Evolutionary conservation across 2,113 vertebrate species (phyloP), one percentile per base, ranked within the genome.

Genomic region (Barbus barbus): DNA sequence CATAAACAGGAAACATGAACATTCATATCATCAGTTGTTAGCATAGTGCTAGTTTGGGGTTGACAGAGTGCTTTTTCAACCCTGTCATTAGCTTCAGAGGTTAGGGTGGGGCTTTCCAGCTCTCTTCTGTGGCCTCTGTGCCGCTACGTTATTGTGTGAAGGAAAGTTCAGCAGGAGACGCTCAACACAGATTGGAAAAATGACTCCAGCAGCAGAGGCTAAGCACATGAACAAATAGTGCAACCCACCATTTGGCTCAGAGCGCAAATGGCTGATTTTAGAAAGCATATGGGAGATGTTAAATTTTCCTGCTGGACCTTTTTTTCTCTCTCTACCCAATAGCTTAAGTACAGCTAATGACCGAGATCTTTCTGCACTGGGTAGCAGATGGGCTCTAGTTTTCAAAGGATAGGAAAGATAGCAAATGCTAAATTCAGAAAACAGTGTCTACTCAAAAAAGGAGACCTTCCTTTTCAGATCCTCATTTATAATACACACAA

Each of bases 261-360:
- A 65, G 74, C 82, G 48, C 82, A 76, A 78, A 77, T 85, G 61
- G 48, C 82, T 83, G 79, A 58, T 60, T 53, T 86, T 75, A 71
- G 80, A 87, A 73, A 76, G 69, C 84, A 89, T 80, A 61, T 86
- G 82, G 69, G 85, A 81, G 74, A 74, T 65, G 81, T 86, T 88
- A 83, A 86, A 81, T 78, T 83, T 78, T 84, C 83, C 60, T 81
- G 71, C 67, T 83, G 81, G 87, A 83, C 83, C 77, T 74, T 75
- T 79, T 86, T 44, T 46, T 18, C 12, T 5, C 67, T 44, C 67
- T 41, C 73, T 46, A 11, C 67, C 63, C 41, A 38, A 80, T 71
- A 83, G 82, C 87, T 81, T 83, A 38, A 84, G 48, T 38, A 36
- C 44, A 65, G 82, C 84, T 89, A 89, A 91, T 86, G 90, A 89